Percentiles rank a stretch among this genome's conserved stretches.
Evolutionary conservation across 2,888 invertebrate species (phyloP).

Genomic region (Myathropa florea): DNA sequence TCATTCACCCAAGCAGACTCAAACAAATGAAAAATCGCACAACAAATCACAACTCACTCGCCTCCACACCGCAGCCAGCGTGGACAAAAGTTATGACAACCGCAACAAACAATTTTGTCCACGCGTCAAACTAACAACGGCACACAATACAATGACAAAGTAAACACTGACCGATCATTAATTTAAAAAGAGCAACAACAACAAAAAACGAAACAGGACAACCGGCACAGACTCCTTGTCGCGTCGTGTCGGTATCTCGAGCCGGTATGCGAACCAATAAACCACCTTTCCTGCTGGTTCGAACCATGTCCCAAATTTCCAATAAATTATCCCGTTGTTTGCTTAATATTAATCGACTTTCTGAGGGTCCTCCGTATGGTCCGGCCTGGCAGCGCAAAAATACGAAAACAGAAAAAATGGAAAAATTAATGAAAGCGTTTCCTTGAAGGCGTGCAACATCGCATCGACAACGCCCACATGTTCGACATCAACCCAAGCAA

Average conservation of each 20-base stretch:
- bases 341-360: constrained; percentile 53
- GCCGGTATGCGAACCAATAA: constrained; percentile 56
- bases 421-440: constrained; percentile 48
- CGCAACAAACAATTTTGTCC: constrained; percentile 62
- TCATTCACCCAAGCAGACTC: background rate
- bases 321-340: constrained; percentile 65
- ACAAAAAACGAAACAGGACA: constrained; percentile 42
- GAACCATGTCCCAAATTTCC: constrained; percentile 45
- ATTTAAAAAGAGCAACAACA: background rate
- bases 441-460: constrained; percentile 64
- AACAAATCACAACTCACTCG: constrained; percentile 12
- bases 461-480: constrained; percentile 66
- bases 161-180: constrained; percentile 53
- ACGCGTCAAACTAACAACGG: constrained; percentile 51
- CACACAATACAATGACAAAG: constrained; percentile 41
- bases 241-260: background rate
- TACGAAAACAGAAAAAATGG: constrained; percentile 8
- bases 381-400: background rate
- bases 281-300: constrained; percentile 43
- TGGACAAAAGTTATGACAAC: constrained; percentile 60
- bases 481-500: background rate
- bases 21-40: constrained; percentile 12
- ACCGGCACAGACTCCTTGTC: constrained; percentile 14
- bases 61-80: background rate
- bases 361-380: constrained; percentile 17